Conservation (phyloP, 2,797 vertebrate genomes). For the Tarsius wallacei region DNA sequence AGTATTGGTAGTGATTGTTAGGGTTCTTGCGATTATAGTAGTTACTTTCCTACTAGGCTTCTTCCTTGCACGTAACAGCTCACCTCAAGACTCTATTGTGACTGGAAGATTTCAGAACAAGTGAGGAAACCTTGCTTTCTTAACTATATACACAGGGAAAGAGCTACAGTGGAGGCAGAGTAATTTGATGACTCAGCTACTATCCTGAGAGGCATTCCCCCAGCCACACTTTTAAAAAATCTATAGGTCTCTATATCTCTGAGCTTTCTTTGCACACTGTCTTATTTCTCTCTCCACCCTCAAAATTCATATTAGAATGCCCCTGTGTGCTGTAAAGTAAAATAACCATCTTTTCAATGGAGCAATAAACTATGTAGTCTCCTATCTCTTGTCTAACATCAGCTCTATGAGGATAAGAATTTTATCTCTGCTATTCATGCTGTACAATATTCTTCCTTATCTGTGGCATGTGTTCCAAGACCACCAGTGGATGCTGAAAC, state of each 20-base stretch:
- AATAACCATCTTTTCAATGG: background rate
- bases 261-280: background rate
- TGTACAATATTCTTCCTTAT: background rate
- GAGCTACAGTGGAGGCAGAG: background rate
- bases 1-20: background rate
- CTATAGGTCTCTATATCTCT: background rate
- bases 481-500: background rate
- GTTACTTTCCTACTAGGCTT: background rate
- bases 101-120: background rate
- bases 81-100: background rate
- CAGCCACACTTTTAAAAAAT: background rate
- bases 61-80: background rate
- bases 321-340: background rate
- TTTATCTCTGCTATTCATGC: background rate
- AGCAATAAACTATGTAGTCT: background rate
- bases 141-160: background rate
- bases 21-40: background rate
- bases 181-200: background rate
- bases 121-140: background rate
- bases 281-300: background rate
- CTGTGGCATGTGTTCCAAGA: background rate
- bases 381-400: background rate
- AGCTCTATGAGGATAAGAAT: background rate
- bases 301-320: background rate
- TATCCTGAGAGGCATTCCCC: background rate